Base-by-base conservation (phyloP, 2,797 vertebrate genomes). In the Paedocypris micromegethes region DNA sequence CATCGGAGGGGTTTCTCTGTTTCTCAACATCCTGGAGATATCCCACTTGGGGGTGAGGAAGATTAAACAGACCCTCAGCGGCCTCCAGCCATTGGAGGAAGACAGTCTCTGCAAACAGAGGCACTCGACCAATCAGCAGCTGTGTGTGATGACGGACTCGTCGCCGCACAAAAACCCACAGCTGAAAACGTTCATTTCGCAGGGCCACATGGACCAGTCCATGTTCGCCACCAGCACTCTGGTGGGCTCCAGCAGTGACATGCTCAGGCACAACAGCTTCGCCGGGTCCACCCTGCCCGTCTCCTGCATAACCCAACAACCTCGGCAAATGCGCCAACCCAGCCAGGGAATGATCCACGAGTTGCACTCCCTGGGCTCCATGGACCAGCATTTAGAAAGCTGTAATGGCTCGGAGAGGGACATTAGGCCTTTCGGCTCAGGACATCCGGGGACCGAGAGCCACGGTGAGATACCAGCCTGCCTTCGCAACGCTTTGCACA, bases 11-110 rank as follows among this genome's bases (percentile, higher is more conserved):
- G 88, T 95, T 70, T 98, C 94, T 55, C 87, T 97, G n/a, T 88
- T 95, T 77, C 87, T 98, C 58, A 98, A 93, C 83, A 70, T 95
- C 69, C 77, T 97, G 54, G 94, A 97, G 85, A 94, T 97, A 80
- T 90, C 92, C 79, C 93, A 96, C 77, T 79, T 97, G 72, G 95
- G 93, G 41, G 58, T 93, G 51, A 91, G 81, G 77, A 94, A 94
- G 81, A 92, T 97, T 79, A 92, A 84, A 78, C 91, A 87, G 75
- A 88, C 83, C 7, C 83, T 98, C 60, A 87, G 81, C 5, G 84
- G 88, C 8, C 84, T 79, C 57, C 76, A 75, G 44, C 77, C 77
- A 5, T 64, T 56, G 0, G 87, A 90, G 6, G 83, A 88, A 0
- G 84, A 88, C 73, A 84, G 84, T 69, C 75, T 85, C 66, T 90